phyloP scores from a whole-genome alignment of 2,113 vertebrate species.

The Atractosteus spatula region DNA sequence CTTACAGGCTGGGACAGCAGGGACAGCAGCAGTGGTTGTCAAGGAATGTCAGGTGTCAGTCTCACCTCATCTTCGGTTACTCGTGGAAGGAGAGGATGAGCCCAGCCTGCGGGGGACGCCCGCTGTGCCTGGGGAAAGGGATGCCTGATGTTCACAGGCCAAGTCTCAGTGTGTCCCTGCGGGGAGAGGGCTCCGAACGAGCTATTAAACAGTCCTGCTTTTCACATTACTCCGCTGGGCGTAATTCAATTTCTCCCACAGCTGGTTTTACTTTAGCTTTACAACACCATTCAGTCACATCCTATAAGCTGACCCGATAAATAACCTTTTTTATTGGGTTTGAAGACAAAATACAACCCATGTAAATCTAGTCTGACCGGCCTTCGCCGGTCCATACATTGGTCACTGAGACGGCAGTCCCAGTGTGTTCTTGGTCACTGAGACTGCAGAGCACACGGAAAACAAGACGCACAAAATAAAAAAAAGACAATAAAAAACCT shows the following conservation, averaged over 20 bases:
- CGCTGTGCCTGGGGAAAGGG: not conserved
- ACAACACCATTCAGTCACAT: slow-evolving; percentile 64
- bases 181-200: slow-evolving; percentile 47
- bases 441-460: slow-evolving; percentile 16
- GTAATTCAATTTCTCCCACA: slow-evolving; percentile 67
- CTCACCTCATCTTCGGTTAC: no score
- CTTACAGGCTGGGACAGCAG: no score
- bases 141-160: not conserved
- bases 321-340: slow-evolving; percentile 73
- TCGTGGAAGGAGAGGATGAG: no score
- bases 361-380: slow-evolving; percentile 49
- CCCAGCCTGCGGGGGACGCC: no score
- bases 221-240: slow-evolving; percentile 57
- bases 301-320: slow-evolving; percentile 67
- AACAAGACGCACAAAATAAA: slow-evolving; percentile 1
- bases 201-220: slow-evolving; percentile 66
- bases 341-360: slow-evolving; percentile 65
- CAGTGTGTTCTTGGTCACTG: not conserved
- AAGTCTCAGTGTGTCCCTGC: slow-evolving; percentile 10
- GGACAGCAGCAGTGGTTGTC: no score
- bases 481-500: no score
- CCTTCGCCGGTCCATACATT: slow-evolving; percentile 36
- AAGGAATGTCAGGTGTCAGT: no score
- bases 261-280: slow-evolving; percentile 70
- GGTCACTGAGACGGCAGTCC: slow-evolving; percentile 12